phyloP scores from a whole-genome alignment of 2,888 invertebrate species.

The Tetragonula carbonaria region DNA sequence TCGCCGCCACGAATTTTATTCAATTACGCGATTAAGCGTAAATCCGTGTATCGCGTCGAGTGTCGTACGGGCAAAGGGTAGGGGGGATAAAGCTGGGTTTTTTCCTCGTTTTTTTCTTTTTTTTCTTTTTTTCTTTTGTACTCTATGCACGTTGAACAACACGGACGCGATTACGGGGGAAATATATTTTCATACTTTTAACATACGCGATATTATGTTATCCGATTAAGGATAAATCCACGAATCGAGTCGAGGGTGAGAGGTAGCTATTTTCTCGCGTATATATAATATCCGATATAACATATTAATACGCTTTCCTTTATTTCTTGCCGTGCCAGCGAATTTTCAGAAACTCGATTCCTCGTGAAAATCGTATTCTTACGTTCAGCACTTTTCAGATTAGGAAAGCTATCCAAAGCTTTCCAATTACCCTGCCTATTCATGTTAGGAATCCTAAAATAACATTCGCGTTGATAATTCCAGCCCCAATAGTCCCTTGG shows the following conservation, averaged over 20 bases:
- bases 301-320: background rate
- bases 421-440: too few relatives aligned
- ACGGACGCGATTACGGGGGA: slow-evolving; percentile 26
- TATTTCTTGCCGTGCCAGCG: background rate
- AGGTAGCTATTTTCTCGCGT: background rate
- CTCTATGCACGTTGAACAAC: background rate
- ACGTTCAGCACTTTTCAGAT: background rate
- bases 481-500: background rate
- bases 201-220: slow-evolving; percentile 22
- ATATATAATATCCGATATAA: background rate
- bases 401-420: background rate
- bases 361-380: background rate
- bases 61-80: background rate
- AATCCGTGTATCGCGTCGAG: slow-evolving; percentile 32
- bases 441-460: background rate
- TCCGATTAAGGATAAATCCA: slow-evolving; percentile 49
- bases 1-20: slow-evolving; percentile 33
- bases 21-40: slow-evolving; percentile 50
- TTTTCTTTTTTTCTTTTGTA: background rate
- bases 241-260: background rate
- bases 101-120: background rate
- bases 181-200: slow-evolving; percentile 35
- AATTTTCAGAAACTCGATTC: slow-evolving; percentile 5
- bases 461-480: background rate
- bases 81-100: background rate